These are phyloP conservation scores for Callimorpha dominula DNA, from an alignment of 2,888 invertebrate genomes.

Conservation along the genomic window DNA sequence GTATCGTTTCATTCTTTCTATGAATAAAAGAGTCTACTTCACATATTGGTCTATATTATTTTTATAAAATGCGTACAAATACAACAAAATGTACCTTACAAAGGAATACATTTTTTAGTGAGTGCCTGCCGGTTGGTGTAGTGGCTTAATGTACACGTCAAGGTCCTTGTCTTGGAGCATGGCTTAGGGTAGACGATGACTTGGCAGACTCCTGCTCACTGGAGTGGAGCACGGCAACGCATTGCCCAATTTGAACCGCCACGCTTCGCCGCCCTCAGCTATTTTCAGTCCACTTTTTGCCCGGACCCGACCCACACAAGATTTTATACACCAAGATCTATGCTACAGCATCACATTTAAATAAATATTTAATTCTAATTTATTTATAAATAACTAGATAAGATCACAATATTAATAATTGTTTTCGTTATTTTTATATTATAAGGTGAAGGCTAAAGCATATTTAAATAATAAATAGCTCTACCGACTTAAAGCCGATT, in stretches of 20 bases:
- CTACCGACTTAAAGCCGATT: background rate
- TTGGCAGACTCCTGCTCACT: slow-evolving; percentile 68
- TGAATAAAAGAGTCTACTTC: background rate
- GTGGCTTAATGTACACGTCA: slow-evolving; percentile 19
- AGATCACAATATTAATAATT: background rate
- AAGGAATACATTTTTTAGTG: background rate
- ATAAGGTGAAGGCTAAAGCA: background rate
- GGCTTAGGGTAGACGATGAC: slow-evolving; percentile 63
- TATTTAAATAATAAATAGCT: background rate
- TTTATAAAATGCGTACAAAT: background rate
- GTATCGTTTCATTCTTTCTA: slow-evolving; percentile 29
- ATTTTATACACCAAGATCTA: slow-evolving; percentile 37
- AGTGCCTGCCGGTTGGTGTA: slow-evolving; percentile 19
- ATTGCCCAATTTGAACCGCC: slow-evolving; percentile 65
- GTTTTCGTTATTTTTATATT: background rate
- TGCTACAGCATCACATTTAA: slow-evolving; percentile 34
- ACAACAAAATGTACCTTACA: too few species aligned
- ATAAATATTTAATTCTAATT: slow-evolving; percentile 28
- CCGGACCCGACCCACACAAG: slow-evolving; percentile 39
- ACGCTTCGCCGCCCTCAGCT: slow-evolving; percentile 67
- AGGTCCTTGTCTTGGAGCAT: slow-evolving; percentile 26
- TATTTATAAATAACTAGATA: slow-evolving; percentile 7
- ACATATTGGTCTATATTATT: slow-evolving; percentile 8
- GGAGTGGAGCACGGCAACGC: slow-evolving; percentile 68
- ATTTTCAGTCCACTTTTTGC: slow-evolving; percentile 67